Base-by-base conservation (phyloP, 2,113 vertebrate genomes). In the Peromyscus californicus region DNA sequence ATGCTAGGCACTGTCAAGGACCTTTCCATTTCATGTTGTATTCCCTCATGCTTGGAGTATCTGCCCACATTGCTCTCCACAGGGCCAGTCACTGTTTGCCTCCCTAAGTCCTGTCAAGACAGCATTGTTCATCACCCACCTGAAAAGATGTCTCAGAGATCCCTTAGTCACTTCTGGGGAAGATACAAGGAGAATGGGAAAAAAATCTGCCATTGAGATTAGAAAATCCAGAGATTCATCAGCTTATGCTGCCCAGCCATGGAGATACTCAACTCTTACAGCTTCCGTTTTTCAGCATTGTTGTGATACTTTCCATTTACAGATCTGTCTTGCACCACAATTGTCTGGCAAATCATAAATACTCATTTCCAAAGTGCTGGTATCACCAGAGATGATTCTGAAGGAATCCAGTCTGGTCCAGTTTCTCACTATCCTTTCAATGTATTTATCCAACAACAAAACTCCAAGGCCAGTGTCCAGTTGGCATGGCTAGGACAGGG, bases 221-320 rank as follows among this genome's bases (percentile, higher is more conserved):
- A 97, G 92, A 97, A 89, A 94, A 96, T 79, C 93, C 97, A 97
- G 92, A 85, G 83, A 97, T 74, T 69, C 89, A 48, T 61, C 12
- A 29, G 51, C 12, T 1, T 91, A 92, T 31, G 96, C 89, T 78
- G 82, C 59, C 95, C 90, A 67, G 85, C 72, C 76, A 13, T 45
- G 90, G 72, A 96, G 76, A 97, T 72, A 17, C 33, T 78, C 91
- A 92, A 94, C 95, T 95, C 65, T 94, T 51, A 97, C 95, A 79
- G 70, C 10, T 57, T 74, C 82, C 26, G 42, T 51, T 67, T 93
- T 95, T 93, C 83, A 88, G 59, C 83, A 95, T 36, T 65, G 91
- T 85, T 91, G 63, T 84, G 69, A 39, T 98, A 97, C 98, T 94
- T 80, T 26, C 91, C 97, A 98, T 97, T 92, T 96, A 85, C 90